These are phyloP conservation scores for Neodiprion lecontei DNA, from an alignment of 1,140 invertebrate species.

Conservation along the genomic window DNA sequence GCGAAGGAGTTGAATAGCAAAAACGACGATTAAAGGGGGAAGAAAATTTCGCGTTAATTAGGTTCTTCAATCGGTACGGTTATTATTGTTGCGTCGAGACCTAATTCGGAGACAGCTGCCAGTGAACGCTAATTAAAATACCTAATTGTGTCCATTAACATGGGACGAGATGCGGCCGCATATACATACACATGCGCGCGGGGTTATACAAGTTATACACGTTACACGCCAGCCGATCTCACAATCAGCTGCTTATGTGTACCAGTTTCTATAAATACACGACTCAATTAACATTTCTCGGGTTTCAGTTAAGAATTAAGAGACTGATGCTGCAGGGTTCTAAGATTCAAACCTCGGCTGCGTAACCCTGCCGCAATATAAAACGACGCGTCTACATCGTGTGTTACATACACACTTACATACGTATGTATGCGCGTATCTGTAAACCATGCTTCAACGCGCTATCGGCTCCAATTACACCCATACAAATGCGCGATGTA, in stretches of 20 bases:
- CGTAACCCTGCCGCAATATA: too few relatives aligned
- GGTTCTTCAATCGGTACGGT: conserved; percentile 58
- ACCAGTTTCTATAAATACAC: conserved; percentile 40
- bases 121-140: conserved; percentile 60
- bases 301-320: conserved; percentile 23
- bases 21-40: too few relatives aligned
- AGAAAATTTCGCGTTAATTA: conserved; percentile 46
- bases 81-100: conserved; percentile 58
- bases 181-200: conserved; percentile 34
- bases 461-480: neutral
- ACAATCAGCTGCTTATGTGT: conserved; percentile 26
- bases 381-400: too few relatives aligned
- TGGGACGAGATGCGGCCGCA: conserved; percentile 52
- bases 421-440: neutral
- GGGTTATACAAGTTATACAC: neutral
- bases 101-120: conserved; percentile 57
- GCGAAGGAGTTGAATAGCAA: too few relatives aligned
- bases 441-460: neutral
- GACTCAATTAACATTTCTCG: conserved; percentile 46
- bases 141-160: conserved; percentile 62
- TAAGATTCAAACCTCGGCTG: neutral
- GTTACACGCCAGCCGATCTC: conserved; percentile 44
- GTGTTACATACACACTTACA: too few relatives aligned
- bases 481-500: neutral
- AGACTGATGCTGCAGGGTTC: too few relatives aligned